Evolutionary conservation across 2,888 invertebrate species (phyloP).

Genomic region (Electrophaes corylata): DNA sequence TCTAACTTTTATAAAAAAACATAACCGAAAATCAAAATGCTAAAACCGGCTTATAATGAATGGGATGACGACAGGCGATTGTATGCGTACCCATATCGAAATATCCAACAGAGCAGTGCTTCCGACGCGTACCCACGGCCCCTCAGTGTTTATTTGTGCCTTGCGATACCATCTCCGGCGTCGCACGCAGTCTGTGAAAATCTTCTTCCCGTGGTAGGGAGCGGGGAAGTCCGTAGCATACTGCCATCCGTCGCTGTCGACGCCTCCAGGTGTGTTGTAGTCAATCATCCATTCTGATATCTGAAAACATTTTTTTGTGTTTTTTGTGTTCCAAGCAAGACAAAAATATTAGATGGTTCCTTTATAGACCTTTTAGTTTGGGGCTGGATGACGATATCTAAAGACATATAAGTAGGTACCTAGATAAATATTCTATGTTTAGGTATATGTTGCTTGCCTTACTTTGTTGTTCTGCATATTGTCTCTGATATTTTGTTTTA

Average conservation of each 20-base stretch:
- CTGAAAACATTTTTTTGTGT: too few relatives aligned
- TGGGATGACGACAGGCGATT: not conserved
- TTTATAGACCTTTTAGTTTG: too few relatives aligned
- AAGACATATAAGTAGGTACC: too few relatives aligned
- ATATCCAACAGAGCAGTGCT: conserved; percentile 93
- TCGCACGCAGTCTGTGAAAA: conserved; percentile 95
- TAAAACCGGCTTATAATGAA: not conserved
- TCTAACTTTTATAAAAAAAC: too few relatives aligned
- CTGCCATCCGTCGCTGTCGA: conserved; percentile 97
- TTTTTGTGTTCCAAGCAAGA: too few relatives aligned
- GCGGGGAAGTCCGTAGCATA: conserved; percentile 97
- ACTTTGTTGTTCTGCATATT: too few relatives aligned
- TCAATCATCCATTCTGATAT: conserved; percentile 97
- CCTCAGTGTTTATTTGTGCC: conserved; percentile 91
- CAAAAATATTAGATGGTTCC: too few relatives aligned
- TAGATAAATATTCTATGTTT: too few relatives aligned
- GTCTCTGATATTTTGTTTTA: too few relatives aligned
- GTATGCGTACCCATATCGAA: conserved; percentile 86
- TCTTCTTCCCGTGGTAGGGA: conserved; percentile 92
- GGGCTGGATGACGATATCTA: too few relatives aligned
- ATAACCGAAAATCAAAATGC: too few relatives aligned
- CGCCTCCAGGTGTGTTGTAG: conserved; percentile 94
- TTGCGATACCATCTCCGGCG: conserved; percentile 93
- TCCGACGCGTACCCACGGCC: conserved; percentile 95
- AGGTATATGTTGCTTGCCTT: too few relatives aligned